These are phyloP conservation scores for Anser cygnoides DNA, from an alignment of 2,113 vertebrate species.

Conservation along the genomic window DNA sequence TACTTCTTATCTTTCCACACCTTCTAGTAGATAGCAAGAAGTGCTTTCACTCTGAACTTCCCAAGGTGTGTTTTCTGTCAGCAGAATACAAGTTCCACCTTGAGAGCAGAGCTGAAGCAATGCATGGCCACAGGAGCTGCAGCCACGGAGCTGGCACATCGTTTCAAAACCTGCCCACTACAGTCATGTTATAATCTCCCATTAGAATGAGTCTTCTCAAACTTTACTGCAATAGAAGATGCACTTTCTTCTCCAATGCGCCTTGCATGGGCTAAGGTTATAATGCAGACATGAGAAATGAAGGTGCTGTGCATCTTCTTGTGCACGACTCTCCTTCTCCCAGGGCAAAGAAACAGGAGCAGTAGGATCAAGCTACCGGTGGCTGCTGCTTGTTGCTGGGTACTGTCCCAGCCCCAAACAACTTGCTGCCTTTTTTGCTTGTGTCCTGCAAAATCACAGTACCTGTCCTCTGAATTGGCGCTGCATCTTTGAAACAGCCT, in stretches of 20 bases:
- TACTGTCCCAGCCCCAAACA: not conserved
- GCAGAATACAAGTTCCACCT: not conserved
- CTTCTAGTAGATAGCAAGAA: not conserved
- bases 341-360: not conserved
- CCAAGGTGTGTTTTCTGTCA: not conserved
- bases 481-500: not conserved
- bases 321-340: not conserved
- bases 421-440: not conserved
- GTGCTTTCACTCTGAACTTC: not conserved
- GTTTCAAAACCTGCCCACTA: not conserved
- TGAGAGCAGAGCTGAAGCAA: not conserved
- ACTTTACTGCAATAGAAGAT: not conserved
- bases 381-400: not conserved
- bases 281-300: not conserved
- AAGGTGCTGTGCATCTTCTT: not conserved
- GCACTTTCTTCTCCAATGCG: not conserved
- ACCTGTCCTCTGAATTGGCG: not conserved
- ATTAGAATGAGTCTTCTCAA: not conserved
- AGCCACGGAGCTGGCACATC: not conserved
- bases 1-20: not conserved
- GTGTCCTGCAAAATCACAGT: not conserved
- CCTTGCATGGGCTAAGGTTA: not conserved
- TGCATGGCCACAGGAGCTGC: not conserved
- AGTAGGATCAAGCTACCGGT: not conserved
- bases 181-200: not conserved